These are phyloP conservation scores for Saccostrea cuccullata DNA, from an alignment of 1,140 invertebrate genomes.

Conservation along the genomic window DNA sequence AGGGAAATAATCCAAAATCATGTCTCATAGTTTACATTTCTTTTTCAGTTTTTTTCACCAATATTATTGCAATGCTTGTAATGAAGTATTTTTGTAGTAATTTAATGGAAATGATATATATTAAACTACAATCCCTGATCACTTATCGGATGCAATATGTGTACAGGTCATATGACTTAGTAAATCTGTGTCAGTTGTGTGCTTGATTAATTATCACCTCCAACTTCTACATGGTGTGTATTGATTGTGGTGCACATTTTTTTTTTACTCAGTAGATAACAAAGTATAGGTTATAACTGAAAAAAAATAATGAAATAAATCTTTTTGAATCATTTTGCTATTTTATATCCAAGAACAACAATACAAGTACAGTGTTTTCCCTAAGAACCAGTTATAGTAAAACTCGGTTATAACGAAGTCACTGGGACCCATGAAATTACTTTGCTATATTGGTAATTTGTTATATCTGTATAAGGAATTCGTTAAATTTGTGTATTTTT, in stretches of 20 bases:
- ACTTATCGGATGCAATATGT: conserved; percentile 29
- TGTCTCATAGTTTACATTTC: not conserved
- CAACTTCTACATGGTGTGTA: not conserved
- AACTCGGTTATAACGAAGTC: too few relatives aligned
- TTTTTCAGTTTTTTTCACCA: not conserved
- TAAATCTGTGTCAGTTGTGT: not conserved
- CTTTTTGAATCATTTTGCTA: not conserved
- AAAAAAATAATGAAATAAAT: not conserved
- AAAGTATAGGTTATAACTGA: not conserved
- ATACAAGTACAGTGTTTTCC: too few relatives aligned
- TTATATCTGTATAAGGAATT: too few relatives aligned
- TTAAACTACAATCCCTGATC: conserved; percentile 20
- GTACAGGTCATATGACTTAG: not conserved
- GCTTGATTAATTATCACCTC: not conserved
- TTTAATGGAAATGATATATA: conserved; percentile 7
- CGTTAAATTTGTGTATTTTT: too few relatives aligned
- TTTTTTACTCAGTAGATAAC: not conserved
- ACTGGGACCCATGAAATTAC: too few relatives aligned
- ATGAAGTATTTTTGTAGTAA: conserved; percentile 20
- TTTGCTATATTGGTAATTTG: too few relatives aligned
- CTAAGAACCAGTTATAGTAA: too few relatives aligned
- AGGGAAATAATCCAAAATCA: not conserved
- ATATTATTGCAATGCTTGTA: not conserved
- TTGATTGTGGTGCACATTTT: not conserved
- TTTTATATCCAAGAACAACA: not conserved